Evolutionary conservation across 1,140 invertebrate species (phyloP), one percentile per base, ranked within the genome.

Genomic region (Agraylea sexmaculata): DNA sequence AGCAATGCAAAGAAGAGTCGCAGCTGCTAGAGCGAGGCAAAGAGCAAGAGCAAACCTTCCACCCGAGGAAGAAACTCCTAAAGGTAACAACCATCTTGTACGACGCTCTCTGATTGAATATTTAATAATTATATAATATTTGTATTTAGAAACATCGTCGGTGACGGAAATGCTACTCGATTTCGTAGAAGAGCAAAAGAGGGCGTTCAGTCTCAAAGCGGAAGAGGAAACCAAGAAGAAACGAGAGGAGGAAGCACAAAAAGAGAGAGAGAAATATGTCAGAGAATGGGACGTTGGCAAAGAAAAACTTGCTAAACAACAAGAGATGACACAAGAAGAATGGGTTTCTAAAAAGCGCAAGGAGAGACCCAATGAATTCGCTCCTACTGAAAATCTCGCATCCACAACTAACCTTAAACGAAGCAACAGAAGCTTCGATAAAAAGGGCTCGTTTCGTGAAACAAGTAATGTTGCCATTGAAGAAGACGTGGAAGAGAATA

Each of bases 21-120:
- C 74, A 43, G 86, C 85, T 7, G 84, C 90, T 0, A 74, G 75
- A 46, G 75, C 85, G 25, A 60, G 87, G 18, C 80, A 85, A 55
- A 62, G 87, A 21, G 75, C 78, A 1, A 71, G 86, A 50, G 68
- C 80, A 32, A 86, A 83, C 0, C 60, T 88, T 19, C 75, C 85
- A 7, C 75, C 77, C 0, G 74, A 78, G 50, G 73, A 77, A 51
- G 67, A 70, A 62, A 32, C 7, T 15, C 8, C 7, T 32, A 32
- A 10, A 11, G 15, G 8, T 15, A 16, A 32, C 7, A 8, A 10
- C 6, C 13, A 7, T 6, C 6, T 32, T 32, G 7, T 8, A 27
- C n/a, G n/a, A 27, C n/a, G 23, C n/a, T 38, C 13, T 8, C 4
- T 12, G 17, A 19, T 12, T 10, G 10, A 6, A 16, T 12, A 8